Conservation (phyloP, 2,888 invertebrate species). For the Tinea semifulvella region DNA sequence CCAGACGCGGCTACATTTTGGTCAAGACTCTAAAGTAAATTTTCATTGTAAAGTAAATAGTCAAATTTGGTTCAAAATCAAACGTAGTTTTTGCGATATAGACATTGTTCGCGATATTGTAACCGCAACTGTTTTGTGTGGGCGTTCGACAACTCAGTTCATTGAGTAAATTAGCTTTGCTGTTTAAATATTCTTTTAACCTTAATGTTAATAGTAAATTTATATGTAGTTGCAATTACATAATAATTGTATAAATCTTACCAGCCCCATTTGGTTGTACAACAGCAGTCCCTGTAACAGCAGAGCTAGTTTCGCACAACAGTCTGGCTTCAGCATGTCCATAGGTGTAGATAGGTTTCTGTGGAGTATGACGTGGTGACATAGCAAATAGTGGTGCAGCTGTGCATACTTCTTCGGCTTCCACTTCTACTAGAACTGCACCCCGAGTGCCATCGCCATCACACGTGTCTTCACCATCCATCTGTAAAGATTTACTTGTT, state of each 20-base stretch:
- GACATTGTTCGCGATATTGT: too few species aligned
- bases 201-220: too few species aligned
- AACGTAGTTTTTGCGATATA: too few species aligned
- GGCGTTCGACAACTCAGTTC: too few species aligned
- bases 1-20: too few species aligned
- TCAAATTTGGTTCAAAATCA: too few species aligned
- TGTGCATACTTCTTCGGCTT: conserved; percentile 82
- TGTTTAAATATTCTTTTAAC: too few species aligned
- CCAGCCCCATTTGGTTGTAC: conserved; percentile 47
- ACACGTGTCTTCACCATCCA: conserved; percentile 41
- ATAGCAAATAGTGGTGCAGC: conserved; percentile 76
- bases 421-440: conserved; percentile 82
- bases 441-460: conserved; percentile 68
- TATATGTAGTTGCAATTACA: neutral
- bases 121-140: too few species aligned
- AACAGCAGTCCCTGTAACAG: conserved; percentile 54
- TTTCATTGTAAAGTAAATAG: too few species aligned
- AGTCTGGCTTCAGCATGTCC: conserved; percentile 68
- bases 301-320: conserved; percentile 49
- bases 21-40: too few species aligned
- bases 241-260: conserved; percentile 21
- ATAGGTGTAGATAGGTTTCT: conserved; percentile 78
- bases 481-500: conserved; percentile 23
- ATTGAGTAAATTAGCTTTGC: too few species aligned
- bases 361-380: conserved; percentile 69